Evolutionary conservation across 2,113 vertebrate genomes (phyloP).

Genomic region (Rattus norvegicus): DNA sequence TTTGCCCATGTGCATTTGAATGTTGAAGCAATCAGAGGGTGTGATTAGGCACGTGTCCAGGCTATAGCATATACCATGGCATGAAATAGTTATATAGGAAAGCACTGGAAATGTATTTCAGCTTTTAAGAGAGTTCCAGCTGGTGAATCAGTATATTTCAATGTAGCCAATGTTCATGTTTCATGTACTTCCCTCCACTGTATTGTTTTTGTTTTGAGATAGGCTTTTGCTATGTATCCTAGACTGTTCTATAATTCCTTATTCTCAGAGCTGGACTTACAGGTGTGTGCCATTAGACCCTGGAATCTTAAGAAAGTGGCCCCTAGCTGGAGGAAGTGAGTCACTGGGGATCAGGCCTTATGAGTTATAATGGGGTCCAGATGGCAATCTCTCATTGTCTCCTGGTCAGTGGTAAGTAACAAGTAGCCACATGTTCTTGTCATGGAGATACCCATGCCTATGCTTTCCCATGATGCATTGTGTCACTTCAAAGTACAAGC

Average conservation of each 20-base stretch:
- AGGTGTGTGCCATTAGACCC: not conserved
- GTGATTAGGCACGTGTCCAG: constrained; percentile 67
- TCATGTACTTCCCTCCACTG: not conserved
- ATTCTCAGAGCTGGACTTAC: not conserved
- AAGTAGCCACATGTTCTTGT: not conserved
- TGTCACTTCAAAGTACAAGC: not conserved
- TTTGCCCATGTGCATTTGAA: constrained; percentile 52
- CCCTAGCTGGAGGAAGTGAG: not conserved
- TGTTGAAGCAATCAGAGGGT: constrained; percentile 46
- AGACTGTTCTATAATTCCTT: not conserved
- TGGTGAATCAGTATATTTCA: not conserved
- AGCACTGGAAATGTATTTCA: not conserved
- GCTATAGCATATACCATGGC: constrained; percentile 45
- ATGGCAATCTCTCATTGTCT: not conserved
- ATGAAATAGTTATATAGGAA: constrained; percentile 68
- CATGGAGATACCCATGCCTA: not conserved
- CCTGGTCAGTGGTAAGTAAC: not conserved
- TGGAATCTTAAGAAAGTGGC: not conserved
- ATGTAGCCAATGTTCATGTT: not conserved
- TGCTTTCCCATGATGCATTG: not conserved
- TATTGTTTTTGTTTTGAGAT: not conserved
- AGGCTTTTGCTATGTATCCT: not conserved
- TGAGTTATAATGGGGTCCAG: not conserved
- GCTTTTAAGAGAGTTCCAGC: constrained; percentile 41
- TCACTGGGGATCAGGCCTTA: not conserved